Evolutionary conservation across 1,140 invertebrate species (phyloP).

Genomic region (Drosophila punjabiensis): DNA sequence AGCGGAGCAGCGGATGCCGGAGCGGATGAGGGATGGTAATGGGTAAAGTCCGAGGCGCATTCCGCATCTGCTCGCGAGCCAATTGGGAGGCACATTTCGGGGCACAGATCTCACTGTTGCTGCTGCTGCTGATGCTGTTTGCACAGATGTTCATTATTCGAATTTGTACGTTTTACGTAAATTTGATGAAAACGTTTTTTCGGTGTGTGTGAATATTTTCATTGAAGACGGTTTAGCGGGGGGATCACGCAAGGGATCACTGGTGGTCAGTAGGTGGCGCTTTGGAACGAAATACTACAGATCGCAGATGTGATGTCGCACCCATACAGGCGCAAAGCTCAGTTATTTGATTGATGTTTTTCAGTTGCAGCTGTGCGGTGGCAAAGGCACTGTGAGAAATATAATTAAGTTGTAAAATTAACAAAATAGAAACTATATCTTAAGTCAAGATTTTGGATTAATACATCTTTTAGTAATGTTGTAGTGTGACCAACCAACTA

Average conservation of each 20-base stretch:
- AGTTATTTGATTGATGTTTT: slow-evolving; percentile 67
- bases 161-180: slow-evolving; percentile 71
- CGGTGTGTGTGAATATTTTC: slow-evolving; percentile 56
- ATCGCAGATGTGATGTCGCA: slow-evolving; percentile 59
- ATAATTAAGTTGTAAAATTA: neutral
- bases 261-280: slow-evolving; percentile 52
- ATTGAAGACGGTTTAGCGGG: slow-evolving; percentile 35
- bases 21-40: slow-evolving; percentile 30
- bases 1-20: slow-evolving; percentile 15
- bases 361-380: slow-evolving; percentile 48
- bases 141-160: slow-evolving; percentile 82
- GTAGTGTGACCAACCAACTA: neutral
- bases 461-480: neutral
- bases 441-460: neutral
- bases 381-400: slow-evolving; percentile 31
- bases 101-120: slow-evolving; percentile 53
- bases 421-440: neutral
- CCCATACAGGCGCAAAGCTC: slow-evolving; percentile 38
- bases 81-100: slow-evolving; percentile 59
- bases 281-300: slow-evolving; percentile 23
- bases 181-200: slow-evolving; percentile 66
- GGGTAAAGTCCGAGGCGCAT: slow-evolving; percentile 52
- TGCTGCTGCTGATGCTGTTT: slow-evolving; percentile 54
- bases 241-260: neutral
- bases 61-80: slow-evolving; percentile 60